Conservation (phyloP, 2,888 invertebrate genomes). For the Melieria crassipennis region DNA sequence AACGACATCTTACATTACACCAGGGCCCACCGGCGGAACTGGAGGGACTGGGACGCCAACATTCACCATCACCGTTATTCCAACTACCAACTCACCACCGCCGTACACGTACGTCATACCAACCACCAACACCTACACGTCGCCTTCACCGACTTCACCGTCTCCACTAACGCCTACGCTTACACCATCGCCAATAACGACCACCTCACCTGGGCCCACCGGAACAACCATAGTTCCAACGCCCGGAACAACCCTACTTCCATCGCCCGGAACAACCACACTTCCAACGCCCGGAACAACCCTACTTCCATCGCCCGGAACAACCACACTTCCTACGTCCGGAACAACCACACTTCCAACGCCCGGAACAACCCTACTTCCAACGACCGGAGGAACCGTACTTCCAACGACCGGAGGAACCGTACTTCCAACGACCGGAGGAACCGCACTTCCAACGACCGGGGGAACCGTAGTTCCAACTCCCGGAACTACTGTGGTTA, state of each 20-base stretch:
- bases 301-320: neutral
- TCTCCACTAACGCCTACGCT: too few species aligned
- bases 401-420: too few species aligned
- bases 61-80: neutral
- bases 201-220: too few species aligned
- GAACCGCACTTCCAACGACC: slow-evolving; percentile 9
- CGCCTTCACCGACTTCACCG: too few species aligned
- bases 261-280: neutral
- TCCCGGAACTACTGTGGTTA: slow-evolving; percentile 34
- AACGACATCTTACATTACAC: neutral
- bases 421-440: neutral
- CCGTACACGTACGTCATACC: too few species aligned
- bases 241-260: neutral
- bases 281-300: neutral
- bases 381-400: too few species aligned
- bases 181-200: too few species aligned
- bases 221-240: too few species aligned
- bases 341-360: neutral
- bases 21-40: neutral
- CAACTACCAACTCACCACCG: too few species aligned
- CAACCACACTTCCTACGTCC: too few species aligned
- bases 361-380: neutral
- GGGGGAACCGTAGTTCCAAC: neutral
- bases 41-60: neutral
- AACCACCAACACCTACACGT: too few species aligned